Percentiles rank a stretch among this genome's conserved stretches.
phyloP scores from a whole-genome alignment of 2,113 vertebrate species.

The Hipposideros armiger region DNA sequence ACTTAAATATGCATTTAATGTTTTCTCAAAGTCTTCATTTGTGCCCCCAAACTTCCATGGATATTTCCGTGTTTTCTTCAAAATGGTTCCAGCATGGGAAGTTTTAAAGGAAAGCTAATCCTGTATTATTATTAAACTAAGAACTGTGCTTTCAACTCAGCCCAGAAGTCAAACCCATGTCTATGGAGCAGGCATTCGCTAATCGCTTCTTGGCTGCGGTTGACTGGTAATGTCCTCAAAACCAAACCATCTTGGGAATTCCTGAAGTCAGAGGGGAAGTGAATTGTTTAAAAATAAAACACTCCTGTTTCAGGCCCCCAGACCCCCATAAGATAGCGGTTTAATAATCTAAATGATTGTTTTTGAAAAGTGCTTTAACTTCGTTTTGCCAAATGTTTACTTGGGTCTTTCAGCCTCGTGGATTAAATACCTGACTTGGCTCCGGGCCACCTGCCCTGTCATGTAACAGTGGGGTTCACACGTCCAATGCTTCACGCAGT shows the following conservation, averaged over 20 bases:
- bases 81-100: not conserved
- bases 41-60: not conserved
- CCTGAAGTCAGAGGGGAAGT: constrained; percentile 78
- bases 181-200: constrained; percentile 30
- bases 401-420: constrained; percentile 34
- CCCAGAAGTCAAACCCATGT: not conserved
- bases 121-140: not conserved
- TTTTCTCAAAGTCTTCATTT: not conserved
- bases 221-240: constrained; percentile 66
- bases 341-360: constrained; percentile 2
- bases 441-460: not conserved
- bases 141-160: constrained; percentile 56
- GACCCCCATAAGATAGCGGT: constrained; percentile 47
- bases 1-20: not conserved
- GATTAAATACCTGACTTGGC: not conserved
- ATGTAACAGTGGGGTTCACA: not conserved
- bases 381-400: constrained; percentile 71
- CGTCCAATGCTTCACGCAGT: not conserved
- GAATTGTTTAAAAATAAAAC: constrained; percentile 70
- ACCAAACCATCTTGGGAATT: constrained; percentile 79
- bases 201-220: constrained; percentile 62
- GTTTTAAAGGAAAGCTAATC: constrained; percentile 8
- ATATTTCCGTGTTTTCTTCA: not conserved
- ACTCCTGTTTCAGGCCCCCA: not conserved
- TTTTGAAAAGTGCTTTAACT: constrained; percentile 69